These are phyloP conservation scores for Orcinus orca DNA, from an alignment of 2,113 vertebrate genomes.

Conservation along the genomic window DNA sequence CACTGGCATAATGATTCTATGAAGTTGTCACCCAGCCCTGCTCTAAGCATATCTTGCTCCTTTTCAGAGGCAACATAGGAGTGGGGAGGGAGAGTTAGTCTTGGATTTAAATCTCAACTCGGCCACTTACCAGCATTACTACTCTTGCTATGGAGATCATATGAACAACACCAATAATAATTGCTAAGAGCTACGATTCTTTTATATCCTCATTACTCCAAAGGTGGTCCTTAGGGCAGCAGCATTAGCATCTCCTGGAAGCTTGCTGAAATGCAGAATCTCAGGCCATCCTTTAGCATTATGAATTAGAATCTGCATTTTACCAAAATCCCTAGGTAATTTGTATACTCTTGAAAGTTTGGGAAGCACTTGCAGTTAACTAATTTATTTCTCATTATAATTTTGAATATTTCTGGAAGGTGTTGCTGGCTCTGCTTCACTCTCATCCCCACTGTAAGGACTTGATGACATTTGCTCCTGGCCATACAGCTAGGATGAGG, in stretches of 20 bases:
- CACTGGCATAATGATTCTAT: neutral
- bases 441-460: neutral
- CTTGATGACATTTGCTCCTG: neutral
- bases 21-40: neutral
- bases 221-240: neutral
- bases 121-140: neutral
- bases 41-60: neutral
- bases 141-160: neutral
- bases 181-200: neutral
- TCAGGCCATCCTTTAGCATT: neutral
- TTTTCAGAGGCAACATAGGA: neutral
- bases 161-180: neutral
- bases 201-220: neutral
- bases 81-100: too few relatives aligned
- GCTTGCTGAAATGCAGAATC: neutral
- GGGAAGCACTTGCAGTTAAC: neutral
- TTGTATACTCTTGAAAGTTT: neutral
- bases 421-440: neutral
- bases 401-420: neutral
- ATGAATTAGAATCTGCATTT: neutral
- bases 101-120: neutral
- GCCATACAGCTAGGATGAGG: rapidly evolving
- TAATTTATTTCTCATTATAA: neutral
- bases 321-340: neutral
- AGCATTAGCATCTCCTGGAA: neutral